Conservation (phyloP, 2,888 invertebrate genomes). For the Caprella mutica region DNA sequence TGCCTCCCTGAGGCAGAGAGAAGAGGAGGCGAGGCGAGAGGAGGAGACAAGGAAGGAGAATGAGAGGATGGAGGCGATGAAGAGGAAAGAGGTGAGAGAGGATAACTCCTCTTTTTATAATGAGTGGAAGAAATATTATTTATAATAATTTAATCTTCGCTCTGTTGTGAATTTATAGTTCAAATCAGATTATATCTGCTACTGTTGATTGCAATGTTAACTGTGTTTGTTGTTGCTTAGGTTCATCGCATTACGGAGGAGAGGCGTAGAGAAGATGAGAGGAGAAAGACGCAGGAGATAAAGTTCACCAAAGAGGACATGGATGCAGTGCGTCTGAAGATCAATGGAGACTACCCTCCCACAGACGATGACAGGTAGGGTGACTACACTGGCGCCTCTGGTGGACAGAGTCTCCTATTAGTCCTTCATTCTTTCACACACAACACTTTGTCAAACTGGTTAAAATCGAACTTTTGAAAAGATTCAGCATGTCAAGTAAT, state of each 20-base stretch:
- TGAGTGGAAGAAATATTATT: no score
- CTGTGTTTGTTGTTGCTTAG: no score
- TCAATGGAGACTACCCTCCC: slow-evolving; percentile 35
- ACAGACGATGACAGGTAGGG: slow-evolving; percentile 13
- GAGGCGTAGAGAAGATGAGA: slow-evolving; percentile 62
- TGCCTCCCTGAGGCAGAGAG: slow-evolving; percentile 62
- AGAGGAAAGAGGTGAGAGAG: slow-evolving; percentile 75
- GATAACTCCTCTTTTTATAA: no score
- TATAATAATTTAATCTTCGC: no score
- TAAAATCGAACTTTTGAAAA: no score
- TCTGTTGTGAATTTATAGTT: no score
- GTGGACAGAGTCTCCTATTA: background rate
- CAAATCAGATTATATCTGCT: no score
- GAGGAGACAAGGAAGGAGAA: slow-evolving; percentile 71
- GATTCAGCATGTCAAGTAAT: no score
- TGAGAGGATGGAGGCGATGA: slow-evolving; percentile 69
- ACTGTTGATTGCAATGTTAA: no score
- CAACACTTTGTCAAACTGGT: no score
- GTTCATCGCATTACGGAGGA: slow-evolving; percentile 70
- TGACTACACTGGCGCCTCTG: no score
- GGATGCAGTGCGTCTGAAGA: slow-evolving; percentile 28
- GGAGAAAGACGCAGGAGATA: slow-evolving; percentile 48
- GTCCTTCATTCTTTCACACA: background rate
- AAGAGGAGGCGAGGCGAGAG: slow-evolving; percentile 60
- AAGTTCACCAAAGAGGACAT: slow-evolving; percentile 38